Conservation (phyloP, 2,888 invertebrate species). For the Drosophila barbarae region DNA sequence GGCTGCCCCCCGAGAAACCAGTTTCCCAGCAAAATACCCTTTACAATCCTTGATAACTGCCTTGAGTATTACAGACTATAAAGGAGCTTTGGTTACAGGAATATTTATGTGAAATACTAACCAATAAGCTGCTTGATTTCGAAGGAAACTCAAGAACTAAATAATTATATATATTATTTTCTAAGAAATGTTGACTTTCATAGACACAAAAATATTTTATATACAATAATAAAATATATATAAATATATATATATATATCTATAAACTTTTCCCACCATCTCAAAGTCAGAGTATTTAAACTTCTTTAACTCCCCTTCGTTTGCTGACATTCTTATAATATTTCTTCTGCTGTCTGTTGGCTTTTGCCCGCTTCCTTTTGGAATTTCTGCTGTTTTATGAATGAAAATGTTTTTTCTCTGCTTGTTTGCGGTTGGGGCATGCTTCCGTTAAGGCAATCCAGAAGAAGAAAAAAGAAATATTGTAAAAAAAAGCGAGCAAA, state of each 20-base stretch:
- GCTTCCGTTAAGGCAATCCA: constrained; percentile 68
- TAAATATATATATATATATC: not conserved
- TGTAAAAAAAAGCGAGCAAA: constrained; percentile 40
- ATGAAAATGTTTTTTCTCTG: constrained; percentile 55
- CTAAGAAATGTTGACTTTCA: too few species aligned
- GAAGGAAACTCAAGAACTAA: too few species aligned
- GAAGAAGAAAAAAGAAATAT: not conserved
- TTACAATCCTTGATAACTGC: constrained; percentile 28
- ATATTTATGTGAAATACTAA: not conserved
- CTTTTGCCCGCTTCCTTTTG: constrained; percentile 65
- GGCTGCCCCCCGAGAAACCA: constrained; percentile 36
- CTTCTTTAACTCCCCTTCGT: not conserved
- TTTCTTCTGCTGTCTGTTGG: constrained; percentile 37
- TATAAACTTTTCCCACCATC: not conserved
- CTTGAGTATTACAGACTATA: not conserved
- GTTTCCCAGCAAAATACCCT: constrained; percentile 38
- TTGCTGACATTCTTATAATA: constrained; percentile 37
- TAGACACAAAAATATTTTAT: not conserved
- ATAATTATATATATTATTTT: too few species aligned
- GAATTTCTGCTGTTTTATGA: constrained; percentile 72
- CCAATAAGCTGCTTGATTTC: too few species aligned
- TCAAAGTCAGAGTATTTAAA: constrained; percentile 10
- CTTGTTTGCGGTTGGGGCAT: constrained; percentile 60
- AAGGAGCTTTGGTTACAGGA: not conserved
- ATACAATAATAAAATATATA: too few species aligned